Evolutionary conservation across 1,140 invertebrate species (phyloP), one percentile per base, ranked within the genome.

Genomic region (Pogonus chalceus): DNA sequence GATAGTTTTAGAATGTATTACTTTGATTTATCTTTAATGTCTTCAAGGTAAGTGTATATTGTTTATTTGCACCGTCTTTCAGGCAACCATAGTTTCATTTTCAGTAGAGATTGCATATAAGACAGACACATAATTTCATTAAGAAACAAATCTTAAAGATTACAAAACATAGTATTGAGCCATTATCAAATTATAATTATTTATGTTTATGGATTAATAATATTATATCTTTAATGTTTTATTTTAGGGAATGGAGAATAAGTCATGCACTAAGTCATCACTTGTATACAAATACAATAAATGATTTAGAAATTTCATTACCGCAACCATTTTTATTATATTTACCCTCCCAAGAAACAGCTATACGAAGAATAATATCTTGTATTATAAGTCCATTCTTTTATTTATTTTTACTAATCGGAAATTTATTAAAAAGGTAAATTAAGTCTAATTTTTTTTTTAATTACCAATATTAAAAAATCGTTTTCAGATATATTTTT

Each of bases 1-100:
- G 82, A 92, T 62, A 90, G 79, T 63, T 90, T 87, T 76, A 78
- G 89, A 43, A 89, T 89, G 82, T 89, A 87, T 62, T 79, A 87
- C 35, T 87, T 87, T 54, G 84, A 91, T 62, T 65, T 92, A 12
- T 71, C 73, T 23, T 63, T 82, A 49, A 66, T 85, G 67, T 79
- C 81, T 1, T 82, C 79, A n/a, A 75, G 67, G 79, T 80, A 68
- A 63, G 62, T 58, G 43, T 4, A 12, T 9, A 43, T 43, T n/a
- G n/a, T n/a, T n/a, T n/a, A n/a, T n/a, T n/a, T n/a, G n/a, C n/a
- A n/a, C n/a, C n/a, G n/a, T n/a, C n/a, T n/a, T n/a, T n/a, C n/a
- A n/a, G n/a, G n/a, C n/a, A n/a, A n/a, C n/a, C n/a, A n/a, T n/a
- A n/a, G n/a, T n/a, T n/a, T n/a, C n/a, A n/a, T n/a, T n/a, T n/a